Base-by-base conservation (phyloP, 2,888 invertebrate species). In the Palloptera scutellata region DNA sequence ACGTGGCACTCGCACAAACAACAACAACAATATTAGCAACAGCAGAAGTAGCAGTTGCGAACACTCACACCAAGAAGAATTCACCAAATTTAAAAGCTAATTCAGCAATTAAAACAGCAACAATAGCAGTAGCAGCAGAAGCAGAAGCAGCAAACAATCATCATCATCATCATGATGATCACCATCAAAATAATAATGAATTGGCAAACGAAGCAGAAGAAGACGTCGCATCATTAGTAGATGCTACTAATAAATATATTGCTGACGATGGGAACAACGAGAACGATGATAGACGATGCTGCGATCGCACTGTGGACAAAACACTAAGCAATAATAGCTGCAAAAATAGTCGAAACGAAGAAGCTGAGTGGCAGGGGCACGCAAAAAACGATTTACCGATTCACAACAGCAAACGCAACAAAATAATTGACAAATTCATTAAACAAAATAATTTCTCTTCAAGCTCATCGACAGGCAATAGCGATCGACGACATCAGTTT, bases 261-360 rank as follows among this genome's bases (percentile, higher is more conserved):
- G 19, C 17, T 19, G 57, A 40, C 17, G 17, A 57, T 61, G 61
- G 54, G 57, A 9, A 15, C 8, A 42, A 12, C 13, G 64, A 20
- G 41, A 4, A 43, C 42, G 19, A 12, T 19, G 51, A 55, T 64
- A 57, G 66, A 45, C 8, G 43, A 5, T 40, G 15, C n/a, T 17
- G n/a, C 20, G 20, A 41, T 40, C 52, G 59, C 52, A 19, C 13
- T 20, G 11, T 41, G 17, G 17, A 40, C 2, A 6, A 30, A 30
- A 30, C 30, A 30, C 30, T 30, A 30, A 30, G 30, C 30, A 30
- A 30, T 30, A 30, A 30, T 30, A 30, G 30, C 59, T 19, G 58
- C 61, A 55, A 70, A 61, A 67, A 54, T 76, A 81, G 80, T 81
- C 77, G 74, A 79, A 81, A 78, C 79, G 81, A 79, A 78, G 75